Conservation (phyloP, 1,140 invertebrate species). For the Melitaea cinxia region DNA sequence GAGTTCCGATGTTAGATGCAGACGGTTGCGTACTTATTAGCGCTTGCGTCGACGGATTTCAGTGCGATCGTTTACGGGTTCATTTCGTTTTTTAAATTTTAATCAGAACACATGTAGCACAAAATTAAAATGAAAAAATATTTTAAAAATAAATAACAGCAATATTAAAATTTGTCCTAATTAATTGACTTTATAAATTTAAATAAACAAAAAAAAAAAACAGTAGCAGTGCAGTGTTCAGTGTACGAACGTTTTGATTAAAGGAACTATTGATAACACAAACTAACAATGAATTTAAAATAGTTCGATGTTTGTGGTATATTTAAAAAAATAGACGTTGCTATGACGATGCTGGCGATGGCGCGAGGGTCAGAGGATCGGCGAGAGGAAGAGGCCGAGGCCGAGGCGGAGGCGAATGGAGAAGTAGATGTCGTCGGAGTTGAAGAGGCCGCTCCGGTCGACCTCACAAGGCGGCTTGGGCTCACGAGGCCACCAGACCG, state of each 20-base stretch:
- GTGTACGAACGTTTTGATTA: constrained; percentile 30
- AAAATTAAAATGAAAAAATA: constrained; percentile 2
- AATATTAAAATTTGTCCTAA: not conserved
- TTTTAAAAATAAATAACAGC: not conserved
- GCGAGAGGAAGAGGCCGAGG: constrained; percentile 60
- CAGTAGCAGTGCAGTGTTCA: constrained; percentile 39
- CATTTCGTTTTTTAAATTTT: constrained; percentile 1
- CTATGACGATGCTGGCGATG: constrained; percentile 80
- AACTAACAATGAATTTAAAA: constrained; percentile 16
- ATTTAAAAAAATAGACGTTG: constrained; percentile 55
- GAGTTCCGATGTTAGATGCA: constrained; percentile 51
- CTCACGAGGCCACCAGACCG: constrained; percentile 69
- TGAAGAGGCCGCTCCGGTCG: constrained; percentile 73
- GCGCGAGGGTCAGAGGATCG: constrained; percentile 70
- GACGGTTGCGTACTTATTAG: constrained; percentile 40
- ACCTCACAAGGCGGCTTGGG: constrained; percentile 66
- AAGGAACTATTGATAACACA: constrained; percentile 15
- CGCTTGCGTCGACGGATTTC: constrained; percentile 48
- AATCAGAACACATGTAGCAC: not conserved
- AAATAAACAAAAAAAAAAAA: constrained; percentile 5
- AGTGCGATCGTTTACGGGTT: constrained; percentile 42
- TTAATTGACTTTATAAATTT: constrained; percentile 1
- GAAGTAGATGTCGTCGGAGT: constrained; percentile 76
- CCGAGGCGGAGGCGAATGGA: constrained; percentile 59
- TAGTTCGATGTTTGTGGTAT: constrained; percentile 24